Evolutionary conservation across 2,113 vertebrate species (phyloP).

Genomic region (Brachyistius frenatus): DNA sequence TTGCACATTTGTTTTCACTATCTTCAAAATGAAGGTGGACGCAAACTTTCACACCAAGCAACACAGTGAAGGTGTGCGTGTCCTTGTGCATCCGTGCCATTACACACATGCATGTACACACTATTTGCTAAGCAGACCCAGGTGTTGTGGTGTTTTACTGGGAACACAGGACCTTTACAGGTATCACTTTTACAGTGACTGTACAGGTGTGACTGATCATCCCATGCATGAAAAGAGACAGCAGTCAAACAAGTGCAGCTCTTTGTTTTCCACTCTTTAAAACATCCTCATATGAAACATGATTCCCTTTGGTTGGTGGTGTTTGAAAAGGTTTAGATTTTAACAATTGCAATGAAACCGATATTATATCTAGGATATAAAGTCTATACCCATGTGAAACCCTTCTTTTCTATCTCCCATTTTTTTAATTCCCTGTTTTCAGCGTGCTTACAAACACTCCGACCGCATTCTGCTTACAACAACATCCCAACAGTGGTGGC

Average conservation of each 20-base stretch:
- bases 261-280: conserved; percentile 24
- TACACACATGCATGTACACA: conserved; percentile 23
- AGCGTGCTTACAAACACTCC: not conserved
- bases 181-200: conserved; percentile 57
- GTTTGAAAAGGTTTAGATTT: conserved; percentile 6
- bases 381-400: not conserved
- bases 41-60: conserved; percentile 55
- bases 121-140: conserved; percentile 67
- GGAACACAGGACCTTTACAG: conserved; percentile 59
- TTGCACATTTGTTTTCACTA: conserved; percentile 56
- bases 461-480: conserved; percentile 26
- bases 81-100: conserved; percentile 1
- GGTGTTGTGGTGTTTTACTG: conserved; percentile 70
- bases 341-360: not conserved
- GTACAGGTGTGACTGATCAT: conserved; percentile 64
- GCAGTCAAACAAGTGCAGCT: conserved; percentile 41
- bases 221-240: conserved; percentile 51
- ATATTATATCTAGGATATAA: not conserved
- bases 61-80: conserved; percentile 21
- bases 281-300: conserved; percentile 4
- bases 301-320: not conserved
- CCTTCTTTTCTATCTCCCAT: not conserved
- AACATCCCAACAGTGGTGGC: conserved; percentile 3
- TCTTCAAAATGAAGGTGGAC: conserved; percentile 52
- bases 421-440: conserved; percentile 11